Evolutionary conservation across 2,113 vertebrate genomes (phyloP).

Genomic region (Casuarius casuarius): DNA sequence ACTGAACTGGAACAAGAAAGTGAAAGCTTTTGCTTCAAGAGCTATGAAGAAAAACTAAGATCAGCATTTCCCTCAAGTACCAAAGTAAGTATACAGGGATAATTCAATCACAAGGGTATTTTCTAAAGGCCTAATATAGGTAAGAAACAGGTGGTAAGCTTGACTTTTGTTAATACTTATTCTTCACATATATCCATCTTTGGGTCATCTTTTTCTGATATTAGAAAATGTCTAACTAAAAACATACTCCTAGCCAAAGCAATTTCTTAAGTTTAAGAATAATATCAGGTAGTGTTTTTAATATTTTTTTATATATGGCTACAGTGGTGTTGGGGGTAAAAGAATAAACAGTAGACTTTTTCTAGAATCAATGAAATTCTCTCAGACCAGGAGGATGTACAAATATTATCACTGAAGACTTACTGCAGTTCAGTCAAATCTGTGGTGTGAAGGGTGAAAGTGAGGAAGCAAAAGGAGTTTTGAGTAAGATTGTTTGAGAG

Average conservation of each 20-base stretch:
- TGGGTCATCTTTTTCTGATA: neutral
- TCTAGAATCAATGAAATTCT: neutral
- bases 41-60: neutral
- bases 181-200: neutral
- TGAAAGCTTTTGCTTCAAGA: neutral
- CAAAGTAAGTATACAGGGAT: conserved; percentile 20
- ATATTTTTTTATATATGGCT: neutral
- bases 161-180: neutral
- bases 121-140: neutral
- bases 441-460: neutral
- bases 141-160: neutral
- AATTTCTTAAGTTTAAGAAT: neutral
- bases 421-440: neutral
- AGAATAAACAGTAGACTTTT: neutral
- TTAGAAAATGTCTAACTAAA: neutral
- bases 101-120: neutral
- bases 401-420: neutral
- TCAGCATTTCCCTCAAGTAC: neutral
- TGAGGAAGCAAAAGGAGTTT: neutral
- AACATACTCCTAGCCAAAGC: neutral
- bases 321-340: neutral
- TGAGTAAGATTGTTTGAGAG: neutral
- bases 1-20: neutral
- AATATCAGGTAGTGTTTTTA: neutral
- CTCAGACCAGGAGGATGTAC: neutral